phyloP scores from a whole-genome alignment of 2,113 vertebrate genomes.

The Plestiodon gilberti region DNA sequence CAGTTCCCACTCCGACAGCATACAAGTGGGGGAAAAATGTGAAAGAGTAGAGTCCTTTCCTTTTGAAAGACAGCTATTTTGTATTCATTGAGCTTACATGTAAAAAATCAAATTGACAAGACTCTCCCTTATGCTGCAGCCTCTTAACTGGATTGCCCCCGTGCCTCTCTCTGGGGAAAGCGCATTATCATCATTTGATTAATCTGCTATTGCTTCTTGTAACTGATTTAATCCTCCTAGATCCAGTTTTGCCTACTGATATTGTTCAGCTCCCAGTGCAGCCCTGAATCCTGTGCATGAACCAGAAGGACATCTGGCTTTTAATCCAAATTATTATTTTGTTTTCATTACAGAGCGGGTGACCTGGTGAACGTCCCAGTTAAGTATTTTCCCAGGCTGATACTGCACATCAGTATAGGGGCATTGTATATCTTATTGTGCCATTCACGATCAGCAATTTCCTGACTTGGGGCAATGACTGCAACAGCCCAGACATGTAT shows the following conservation, averaged over 20 bases:
- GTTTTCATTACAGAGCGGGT: background rate
- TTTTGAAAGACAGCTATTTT: background rate
- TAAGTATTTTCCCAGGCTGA: background rate
- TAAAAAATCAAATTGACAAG: slow-evolving; percentile 41
- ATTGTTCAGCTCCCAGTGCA: background rate
- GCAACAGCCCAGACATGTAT: background rate
- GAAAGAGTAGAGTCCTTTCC: background rate
- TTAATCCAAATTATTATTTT: slow-evolving; percentile 20
- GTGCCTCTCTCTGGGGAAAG: background rate
- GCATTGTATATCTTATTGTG: background rate
- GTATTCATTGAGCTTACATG: slow-evolving; percentile 19
- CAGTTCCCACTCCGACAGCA: background rate
- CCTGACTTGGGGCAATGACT: background rate
- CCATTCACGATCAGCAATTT: background rate
- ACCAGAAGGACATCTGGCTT: slow-evolving; percentile 11
- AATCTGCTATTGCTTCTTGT: slow-evolving; percentile 19
- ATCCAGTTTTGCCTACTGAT: background rate
- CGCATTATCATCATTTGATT: slow-evolving; percentile 24
- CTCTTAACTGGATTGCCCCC: slow-evolving; percentile 11
- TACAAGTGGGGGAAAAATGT: background rate
- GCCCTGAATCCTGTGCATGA: background rate
- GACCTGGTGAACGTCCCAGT: background rate
- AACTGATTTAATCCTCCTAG: slow-evolving; percentile 17
- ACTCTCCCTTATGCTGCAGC: background rate
- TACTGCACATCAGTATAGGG: background rate